Conservation (phyloP, 2,888 invertebrate genomes). For the Calameuta filiformis region DNA sequence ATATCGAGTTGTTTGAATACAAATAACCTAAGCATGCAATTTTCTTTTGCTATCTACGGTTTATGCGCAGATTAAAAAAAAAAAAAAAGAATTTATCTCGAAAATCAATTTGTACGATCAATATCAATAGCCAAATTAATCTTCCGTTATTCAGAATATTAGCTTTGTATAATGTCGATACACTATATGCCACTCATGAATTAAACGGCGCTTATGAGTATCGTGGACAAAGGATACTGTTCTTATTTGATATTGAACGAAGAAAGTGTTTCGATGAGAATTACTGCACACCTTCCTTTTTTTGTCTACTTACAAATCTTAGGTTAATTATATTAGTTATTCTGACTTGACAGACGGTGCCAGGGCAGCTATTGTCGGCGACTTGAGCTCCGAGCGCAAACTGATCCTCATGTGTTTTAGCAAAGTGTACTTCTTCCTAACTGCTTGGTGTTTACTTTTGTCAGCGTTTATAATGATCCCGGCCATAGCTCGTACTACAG, state of each 20-base stretch:
- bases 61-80: no score
- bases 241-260: constrained; percentile 23
- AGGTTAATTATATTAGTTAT: constrained; percentile 20
- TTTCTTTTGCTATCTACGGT: constrained; percentile 12
- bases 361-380: constrained; percentile 50
- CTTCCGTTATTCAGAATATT: not conserved
- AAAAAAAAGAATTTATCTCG: constrained; percentile 21
- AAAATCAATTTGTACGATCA: constrained; percentile 29
- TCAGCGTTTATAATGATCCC: constrained; percentile 76
- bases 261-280: constrained; percentile 21
- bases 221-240: not conserved
- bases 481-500: constrained; percentile 78
- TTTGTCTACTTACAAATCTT: constrained; percentile 19
- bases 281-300: constrained; percentile 13
- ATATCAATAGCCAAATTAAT: constrained; percentile 17
- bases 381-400: constrained; percentile 72
- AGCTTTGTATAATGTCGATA: no score
- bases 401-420: constrained; percentile 75
- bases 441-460: constrained; percentile 76
- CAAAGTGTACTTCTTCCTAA: constrained; percentile 75
- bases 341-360: constrained; percentile 23
- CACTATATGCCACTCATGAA: no score
- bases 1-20: constrained; percentile 22
- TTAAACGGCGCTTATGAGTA: no score
- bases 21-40: constrained; percentile 24